Evolutionary conservation across 2,888 invertebrate species (phyloP), one percentile per base, ranked within the genome.

Genomic region (Polymixis lichenea): DNA sequence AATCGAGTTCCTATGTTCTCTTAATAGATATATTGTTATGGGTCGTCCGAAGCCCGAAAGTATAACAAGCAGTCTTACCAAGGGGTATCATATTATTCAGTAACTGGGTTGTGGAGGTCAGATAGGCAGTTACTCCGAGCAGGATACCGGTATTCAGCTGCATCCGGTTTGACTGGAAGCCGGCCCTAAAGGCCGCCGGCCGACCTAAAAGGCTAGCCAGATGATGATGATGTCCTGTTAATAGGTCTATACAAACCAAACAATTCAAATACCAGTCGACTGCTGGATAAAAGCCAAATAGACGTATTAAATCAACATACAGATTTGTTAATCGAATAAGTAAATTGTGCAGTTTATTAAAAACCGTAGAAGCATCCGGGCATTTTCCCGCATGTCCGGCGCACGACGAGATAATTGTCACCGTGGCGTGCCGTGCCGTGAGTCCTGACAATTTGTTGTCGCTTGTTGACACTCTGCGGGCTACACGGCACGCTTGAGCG

Each of bases 361-460:
- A 70, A 74, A 7, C 22, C 2, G 8, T 25, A 9, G 17, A 68
- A 28, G 25, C 49, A 64, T 75, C 51, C 53, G 70, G 60, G 8
- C 61, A 46, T 75, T 70, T 79, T 46, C 68, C 72, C 43, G 25
- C 25, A 56, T 67, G 75, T 82, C 79, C 75, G 67, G 71, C 28
- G 32, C 55, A 13, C 60, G 60, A 75, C 62, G 72, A 76, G 76
- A 70, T 87, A 83, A 87, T 87, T 82, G 86, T 87, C 87, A 84
- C 80, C 70, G 77, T 80, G 55, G 72, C 75, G 71, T 55, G 69
- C 49, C 51, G 78, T 89, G 80, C 84, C 89, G 89, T 90, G 90
- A 77, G 86, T 84, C 81, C 77, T 85, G 81, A 87, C 89, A 88
- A 89, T 90, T 90, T 89, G 89, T 89, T 87, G 84, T 72, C 73